These are phyloP conservation scores for Apocrypta bakeri DNA, from an alignment of 1,140 invertebrate genomes.

Conservation along the genomic window DNA sequence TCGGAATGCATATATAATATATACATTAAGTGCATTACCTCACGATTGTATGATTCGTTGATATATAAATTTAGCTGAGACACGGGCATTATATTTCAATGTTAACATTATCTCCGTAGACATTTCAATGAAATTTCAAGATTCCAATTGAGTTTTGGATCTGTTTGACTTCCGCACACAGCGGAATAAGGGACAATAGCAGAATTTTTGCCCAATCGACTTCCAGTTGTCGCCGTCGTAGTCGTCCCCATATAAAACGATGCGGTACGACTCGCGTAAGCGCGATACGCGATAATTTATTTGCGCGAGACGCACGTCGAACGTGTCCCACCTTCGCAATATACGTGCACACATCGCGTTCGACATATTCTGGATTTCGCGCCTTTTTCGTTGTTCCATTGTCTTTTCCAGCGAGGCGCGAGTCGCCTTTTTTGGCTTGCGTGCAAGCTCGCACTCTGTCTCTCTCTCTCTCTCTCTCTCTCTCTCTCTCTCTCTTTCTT, in stretches of 20 bases:
- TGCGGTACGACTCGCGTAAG: not conserved
- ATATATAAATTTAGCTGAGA: no score
- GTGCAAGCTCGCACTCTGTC: not conserved
- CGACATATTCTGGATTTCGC: constrained; percentile 59
- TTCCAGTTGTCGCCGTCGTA: not conserved
- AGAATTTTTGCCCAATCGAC: not conserved
- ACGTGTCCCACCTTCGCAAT: constrained; percentile 64
- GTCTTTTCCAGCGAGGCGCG: constrained; percentile 53
- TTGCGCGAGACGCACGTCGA: constrained; percentile 60
- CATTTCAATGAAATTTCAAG: not conserved
- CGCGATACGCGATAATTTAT: constrained; percentile 57
- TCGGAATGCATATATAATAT: no score
- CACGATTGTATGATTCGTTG: no score
- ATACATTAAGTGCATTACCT: no score
- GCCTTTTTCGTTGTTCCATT: constrained; percentile 64
- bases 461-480: no score
- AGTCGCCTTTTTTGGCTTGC: constrained; percentile 58
- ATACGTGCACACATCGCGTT: constrained; percentile 13
- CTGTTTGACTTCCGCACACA: not conserved
- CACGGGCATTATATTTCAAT: no score
- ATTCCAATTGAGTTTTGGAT: not conserved
- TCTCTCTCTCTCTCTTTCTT: no score
- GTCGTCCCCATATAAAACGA: not conserved
- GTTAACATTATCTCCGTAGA: not conserved
- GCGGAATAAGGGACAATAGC: not conserved